Base-by-base conservation (phyloP, 2,113 vertebrate genomes). In the Petroica traversi region DNA sequence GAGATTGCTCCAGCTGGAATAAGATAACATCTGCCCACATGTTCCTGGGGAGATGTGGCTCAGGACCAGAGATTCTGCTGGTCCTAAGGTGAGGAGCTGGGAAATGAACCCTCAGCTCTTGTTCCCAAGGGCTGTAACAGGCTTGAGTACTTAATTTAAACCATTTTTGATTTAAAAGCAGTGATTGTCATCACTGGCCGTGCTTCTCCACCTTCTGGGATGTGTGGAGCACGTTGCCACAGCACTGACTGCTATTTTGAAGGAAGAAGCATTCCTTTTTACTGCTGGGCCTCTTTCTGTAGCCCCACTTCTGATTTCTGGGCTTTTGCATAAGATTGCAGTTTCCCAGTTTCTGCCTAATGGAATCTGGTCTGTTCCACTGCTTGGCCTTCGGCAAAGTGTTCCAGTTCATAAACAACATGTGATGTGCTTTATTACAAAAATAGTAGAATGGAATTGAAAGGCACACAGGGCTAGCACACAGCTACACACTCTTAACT, bases 181-280 rank as follows among this genome's bases (percentile, higher is more conserved):
- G 5, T 64, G 33, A 5, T 26, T 58, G 8, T 25, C 36, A 54
- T 22, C 28, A 14, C 59, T 17, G 43, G 23, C 31, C 0, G 0
- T 20, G 5, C 25, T 73, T 31, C 6, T 38, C 14, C 5, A 8
- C 0, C 0, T 46, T 52, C 34, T 49, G 11, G 33, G 38, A 13
- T 2, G 4, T 25, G 6, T 5, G 11, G n/a, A 46, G 18, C 40
- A 40, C 14, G 40, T 40, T 91, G 24, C 82, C n/a, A 18, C 0
- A 0, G 26, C 29, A 10, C 41, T 43, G 36, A 12, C 25, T 84
- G 58, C 33, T 85, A 0, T 33, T 76, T 40, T 82, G 34, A 29
- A 61, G 45, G 62, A 26, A 85, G 40, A 19, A 52, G 3, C 18
- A 3, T 78, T 89, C 22, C 1, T 52, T 81, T 85, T 73, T 76